Conservation (phyloP, 1,140 invertebrate species). For the fruit fly (Drosophila melanogaster) region Release_6_plus_ISO1_MT NT_037436.4:5430001-5430500, state of each 20-base stretch:
- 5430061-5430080: constrained; percentile 19
- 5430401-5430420: not conserved
- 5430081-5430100: constrained; percentile 42
- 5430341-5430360: constrained; percentile 19
- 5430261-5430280: constrained; percentile 10
- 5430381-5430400: not conserved
- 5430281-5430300: constrained; percentile 56
- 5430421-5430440: not conserved
- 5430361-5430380: not conserved
- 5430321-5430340: constrained; percentile 24
- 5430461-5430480: too few relatives aligned
- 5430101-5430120: constrained; percentile 80
- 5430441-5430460: not conserved
- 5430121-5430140: constrained; percentile 81
- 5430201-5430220: constrained; percentile 41
- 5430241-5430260: constrained; percentile 7
- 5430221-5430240: constrained; percentile 35
- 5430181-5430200: constrained; percentile 21
- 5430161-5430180: constrained; percentile 11
- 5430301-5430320: constrained; percentile 64
- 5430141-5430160: constrained; percentile 43
- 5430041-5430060: constrained; percentile 23
- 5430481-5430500: too few relatives aligned
- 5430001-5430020: not conserved
- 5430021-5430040: constrained; percentile 7